Evolutionary conservation across 1,140 invertebrate genomes (phyloP), one percentile per base, ranked within the genome.

Genomic region (Halesus radiatus): DNA sequence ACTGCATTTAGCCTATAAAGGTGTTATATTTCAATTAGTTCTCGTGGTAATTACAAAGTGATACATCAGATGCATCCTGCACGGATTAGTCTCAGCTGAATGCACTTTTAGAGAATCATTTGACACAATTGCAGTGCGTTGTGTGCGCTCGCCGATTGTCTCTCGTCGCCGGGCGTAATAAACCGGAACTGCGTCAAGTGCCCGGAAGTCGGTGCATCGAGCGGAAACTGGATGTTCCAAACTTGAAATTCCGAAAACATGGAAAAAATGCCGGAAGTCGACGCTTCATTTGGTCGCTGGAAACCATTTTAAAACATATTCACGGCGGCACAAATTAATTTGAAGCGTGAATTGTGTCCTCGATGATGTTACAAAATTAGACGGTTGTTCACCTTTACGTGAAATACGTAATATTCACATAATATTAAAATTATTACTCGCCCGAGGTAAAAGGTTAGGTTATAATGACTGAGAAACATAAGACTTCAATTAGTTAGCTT

Each of bases 161-260:
- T 6, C 20, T 18, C 18, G 20, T 29, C 70, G n/a, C 22, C 70
- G 15, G 23, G 26, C 50, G 53, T 74, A 74, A 74, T 74, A 37
- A 54, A 74, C 50, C 70, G 70, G 53, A 54, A 74, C 70, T 18
- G 18, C 15, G 37, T 74, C 70, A 74, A 54, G 70, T 74, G 70
- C 29, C 70, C 70, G 70, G 70, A 74, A 54, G 29, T 74, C 50
- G 22, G 23, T 74, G 70, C 70, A 74, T 56, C 66, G 32, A 56
- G 50, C 70, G 50, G 52, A 74, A 74, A 56, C 53, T 29, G 53
- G 22, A 74, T 29, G 50, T 54, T 72, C 26, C 52, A 15, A 74
- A 74, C 50, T 74, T 74, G 70, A 56, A 74, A 74, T 26, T 74
- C 26, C 22, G 20, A 74, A 56, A 29, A 74, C 22, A 54, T 23